Percentiles rank a stretch among this genome's conserved stretches.
Evolutionary conservation across 2,797 vertebrate genomes (phyloP).

Genomic region (Eremophila alpestris): DNA sequence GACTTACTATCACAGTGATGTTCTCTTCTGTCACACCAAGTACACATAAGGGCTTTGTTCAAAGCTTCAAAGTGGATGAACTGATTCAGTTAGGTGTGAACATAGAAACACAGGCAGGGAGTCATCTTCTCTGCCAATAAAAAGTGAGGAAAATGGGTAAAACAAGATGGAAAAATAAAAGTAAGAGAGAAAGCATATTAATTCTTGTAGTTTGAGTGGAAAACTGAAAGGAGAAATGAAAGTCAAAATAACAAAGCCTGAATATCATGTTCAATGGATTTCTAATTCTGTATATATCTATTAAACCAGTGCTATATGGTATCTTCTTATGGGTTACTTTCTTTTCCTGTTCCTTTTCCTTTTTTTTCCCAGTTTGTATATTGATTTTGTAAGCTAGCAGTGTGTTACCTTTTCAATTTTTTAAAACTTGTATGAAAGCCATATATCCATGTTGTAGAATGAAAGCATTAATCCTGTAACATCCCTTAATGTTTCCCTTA

Average conservation of each 20-base stretch:
- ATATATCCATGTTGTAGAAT: constrained; percentile 49
- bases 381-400: constrained; percentile 64
- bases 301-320: constrained; percentile 50
- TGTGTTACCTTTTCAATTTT: constrained; percentile 52
- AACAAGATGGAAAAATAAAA: background rate
- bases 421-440: constrained; percentile 59
- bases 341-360: constrained; percentile 3
- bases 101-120: background rate
- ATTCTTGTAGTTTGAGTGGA: background rate
- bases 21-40: constrained; percentile 11
- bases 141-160: background rate
- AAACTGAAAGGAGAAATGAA: background rate
- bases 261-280: constrained; percentile 5
- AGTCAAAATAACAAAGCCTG: constrained; percentile 36
- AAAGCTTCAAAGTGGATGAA: background rate
- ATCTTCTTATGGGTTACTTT: constrained; percentile 14
- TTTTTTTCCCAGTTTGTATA: constrained; percentile 17
- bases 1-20: background rate
- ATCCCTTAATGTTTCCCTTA: constrained; percentile 49
- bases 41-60: background rate
- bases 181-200: background rate
- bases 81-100: background rate
- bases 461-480: constrained; percentile 62
- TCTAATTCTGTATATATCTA: constrained; percentile 59
- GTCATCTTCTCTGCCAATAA: background rate